Evolutionary conservation across 2,888 invertebrate genomes (phyloP), one percentile per base, ranked within the genome.

Genomic region (Malthinus seriepunctatus): DNA sequence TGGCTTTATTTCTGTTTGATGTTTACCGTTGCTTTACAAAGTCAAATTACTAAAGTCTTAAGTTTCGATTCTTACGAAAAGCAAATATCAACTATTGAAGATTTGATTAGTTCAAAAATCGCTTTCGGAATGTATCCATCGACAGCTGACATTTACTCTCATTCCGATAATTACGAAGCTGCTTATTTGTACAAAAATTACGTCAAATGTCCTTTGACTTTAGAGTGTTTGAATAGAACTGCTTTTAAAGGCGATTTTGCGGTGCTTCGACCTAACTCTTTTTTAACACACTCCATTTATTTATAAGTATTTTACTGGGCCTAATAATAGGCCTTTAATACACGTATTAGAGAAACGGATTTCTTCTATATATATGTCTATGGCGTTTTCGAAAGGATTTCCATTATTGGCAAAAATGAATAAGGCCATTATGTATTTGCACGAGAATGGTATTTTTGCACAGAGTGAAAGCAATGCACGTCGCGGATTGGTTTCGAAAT

Each of bases 21-120:
- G 0, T 10, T 37, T 3, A 6, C 15, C 8, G 54, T 44, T 8
- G 33, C 37, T 12, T 58, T 54, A 10, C 54, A 58, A 58, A 48
- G 54, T 3, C 12, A 58, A 12, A 10, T 55, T 12, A 42, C 52
- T 6, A 31, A 33, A 1, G 32, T 15, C 3, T 35, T 62, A 9
- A 56, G 45, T 14, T 34, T 44, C 5, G 54, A 51, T 3, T 15
- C 44, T 15, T 55, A 46, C 42, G 47, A 47, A 55, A 32, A 23
- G 7, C 51, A 51, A 46, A 56, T 60, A 2, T 47, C 50, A 8
- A 55, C 37, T 14, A 7, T 45, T 31, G 23, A 55, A 8, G 50
- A 55, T 9, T 34, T 60, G 15, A n/a, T 55, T 6, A 31, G 32
- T 14, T 51, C 47, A 1, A 12, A 38, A 33, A 51, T 55, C 23